Evolutionary conservation across 2,888 invertebrate species (phyloP).

Genomic region (Hirtodrosophila duncani): DNA sequence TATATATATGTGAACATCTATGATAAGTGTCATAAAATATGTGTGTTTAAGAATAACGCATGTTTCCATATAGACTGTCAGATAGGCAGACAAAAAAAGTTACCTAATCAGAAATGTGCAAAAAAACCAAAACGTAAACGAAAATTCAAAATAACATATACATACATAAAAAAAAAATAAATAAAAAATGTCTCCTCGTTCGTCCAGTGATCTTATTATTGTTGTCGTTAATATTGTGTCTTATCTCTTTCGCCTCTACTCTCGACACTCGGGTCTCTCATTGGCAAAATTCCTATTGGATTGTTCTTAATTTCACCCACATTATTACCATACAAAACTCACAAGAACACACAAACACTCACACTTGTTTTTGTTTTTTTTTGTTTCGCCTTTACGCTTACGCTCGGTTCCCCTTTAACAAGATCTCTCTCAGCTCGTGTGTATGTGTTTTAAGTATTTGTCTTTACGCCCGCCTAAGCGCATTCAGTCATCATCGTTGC

Average conservation of each 20-base stretch:
- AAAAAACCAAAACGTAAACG: conserved; percentile 22
- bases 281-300: conserved; percentile 47
- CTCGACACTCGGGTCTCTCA: conserved; percentile 52
- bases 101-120: conserved; percentile 60
- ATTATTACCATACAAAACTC: conserved; percentile 45
- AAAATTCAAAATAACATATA: too few relatives aligned
- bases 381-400: conserved; percentile 55
- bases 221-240: not conserved
- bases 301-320: conserved; percentile 59
- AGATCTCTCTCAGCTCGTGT: conserved; percentile 27
- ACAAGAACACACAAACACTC: conserved; percentile 15
- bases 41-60: conserved; percentile 58
- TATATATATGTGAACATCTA: conserved; percentile 18
- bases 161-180: conserved; percentile 35
- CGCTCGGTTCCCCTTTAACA: conserved; percentile 49
- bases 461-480: too few relatives aligned
- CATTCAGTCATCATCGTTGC: too few relatives aligned
- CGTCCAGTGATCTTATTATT: not conserved
- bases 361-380: conserved; percentile 21
- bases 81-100: conserved; percentile 48
- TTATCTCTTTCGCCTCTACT: conserved; percentile 13
- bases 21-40: conserved; percentile 16
- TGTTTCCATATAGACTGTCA: conserved; percentile 59
- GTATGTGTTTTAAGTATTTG: not conserved
- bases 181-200: conserved; percentile 3